Percentiles rank a stretch among this genome's conserved stretches.
These are phyloP conservation scores for Sphaerophoria rueppellii DNA, from an alignment of 2,888 invertebrate species.

Conservation along the genomic window DNA sequence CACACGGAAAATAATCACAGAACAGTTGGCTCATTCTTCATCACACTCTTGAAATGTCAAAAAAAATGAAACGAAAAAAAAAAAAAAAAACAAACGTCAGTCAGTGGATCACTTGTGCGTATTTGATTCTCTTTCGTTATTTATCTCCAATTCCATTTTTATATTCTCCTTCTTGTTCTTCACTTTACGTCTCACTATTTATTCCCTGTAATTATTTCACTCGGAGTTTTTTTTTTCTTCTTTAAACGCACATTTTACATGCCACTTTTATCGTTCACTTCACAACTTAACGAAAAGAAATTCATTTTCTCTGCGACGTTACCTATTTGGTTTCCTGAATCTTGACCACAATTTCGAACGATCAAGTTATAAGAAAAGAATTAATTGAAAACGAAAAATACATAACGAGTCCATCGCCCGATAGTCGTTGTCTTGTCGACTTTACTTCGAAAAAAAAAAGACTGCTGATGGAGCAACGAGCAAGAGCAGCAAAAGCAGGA, in stretches of 20 bases:
- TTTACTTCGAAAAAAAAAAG: neutral
- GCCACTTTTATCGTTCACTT: constrained; percentile 23
- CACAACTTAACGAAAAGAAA: constrained; percentile 7
- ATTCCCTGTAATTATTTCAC: constrained; percentile 58
- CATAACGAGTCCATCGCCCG: neutral
- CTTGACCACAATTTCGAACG: neutral
- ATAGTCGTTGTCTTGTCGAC: neutral
- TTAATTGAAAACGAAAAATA: neutral
- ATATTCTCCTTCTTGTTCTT: constrained; percentile 33
- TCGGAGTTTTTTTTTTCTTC: neutral
- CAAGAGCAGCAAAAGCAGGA: constrained; percentile 15
- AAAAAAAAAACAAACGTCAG: constrained; percentile 38
- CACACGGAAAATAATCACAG: constrained; percentile 11
- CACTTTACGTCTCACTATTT: constrained; percentile 19
- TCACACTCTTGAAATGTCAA: constrained; percentile 63
- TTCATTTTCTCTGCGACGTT: neutral
- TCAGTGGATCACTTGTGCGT: constrained; percentile 37
- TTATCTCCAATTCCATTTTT: constrained; percentile 48
- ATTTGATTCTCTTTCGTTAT: constrained; percentile 48
- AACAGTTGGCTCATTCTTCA: constrained; percentile 34
- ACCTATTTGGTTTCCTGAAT: neutral
- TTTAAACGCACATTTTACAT: constrained; percentile 63
- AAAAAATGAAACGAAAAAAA: constrained; percentile 26
- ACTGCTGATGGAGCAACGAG: constrained; percentile 22
- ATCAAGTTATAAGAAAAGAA: neutral